Evolutionary conservation across 2,113 vertebrate species (phyloP).

Genomic region (Bolborhynchus lineola): DNA sequence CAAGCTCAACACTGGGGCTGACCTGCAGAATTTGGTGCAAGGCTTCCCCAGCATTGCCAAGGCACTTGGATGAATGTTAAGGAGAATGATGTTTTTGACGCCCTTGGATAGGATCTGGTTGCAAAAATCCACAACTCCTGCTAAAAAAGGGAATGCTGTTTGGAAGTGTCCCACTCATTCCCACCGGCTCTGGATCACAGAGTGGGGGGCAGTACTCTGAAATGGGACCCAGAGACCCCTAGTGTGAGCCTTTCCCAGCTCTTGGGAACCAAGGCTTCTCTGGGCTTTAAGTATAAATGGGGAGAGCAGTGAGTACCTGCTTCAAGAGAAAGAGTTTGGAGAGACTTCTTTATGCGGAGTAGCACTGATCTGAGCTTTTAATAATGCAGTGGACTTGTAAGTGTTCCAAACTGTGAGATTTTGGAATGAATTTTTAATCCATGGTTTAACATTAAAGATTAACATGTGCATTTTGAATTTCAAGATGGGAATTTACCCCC

Average conservation of each 20-base stretch:
- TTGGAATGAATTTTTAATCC: slow-evolving; percentile 74
- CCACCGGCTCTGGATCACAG: rapidly evolving
- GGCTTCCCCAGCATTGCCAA: neutral
- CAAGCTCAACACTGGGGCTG: neutral
- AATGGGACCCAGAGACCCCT: neutral
- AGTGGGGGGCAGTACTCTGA: neutral
- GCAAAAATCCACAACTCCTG: neutral
- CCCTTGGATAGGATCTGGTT: neutral
- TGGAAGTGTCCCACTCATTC: neutral
- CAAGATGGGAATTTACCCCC: slow-evolving; percentile 39
- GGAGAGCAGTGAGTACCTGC: neutral
- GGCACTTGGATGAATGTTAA: neutral
- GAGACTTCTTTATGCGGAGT: slow-evolving; percentile 41
- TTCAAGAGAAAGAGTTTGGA: slow-evolving; percentile 3
- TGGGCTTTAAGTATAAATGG: neutral
- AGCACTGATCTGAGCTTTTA: slow-evolving; percentile 51
- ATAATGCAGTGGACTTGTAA: slow-evolving; percentile 71
- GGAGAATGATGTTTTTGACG: neutral
- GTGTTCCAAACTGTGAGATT: slow-evolving; percentile 66
- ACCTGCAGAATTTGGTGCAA: neutral
- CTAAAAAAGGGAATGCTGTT: neutral
- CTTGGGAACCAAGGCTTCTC: neutral
- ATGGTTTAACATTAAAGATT: slow-evolving; percentile 73
- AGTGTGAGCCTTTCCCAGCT: neutral
- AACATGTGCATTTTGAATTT: slow-evolving; percentile 51